These are phyloP conservation scores for Fulmarus glacialis DNA, from an alignment of 2,113 vertebrate species.

Conservation along the genomic window DNA sequence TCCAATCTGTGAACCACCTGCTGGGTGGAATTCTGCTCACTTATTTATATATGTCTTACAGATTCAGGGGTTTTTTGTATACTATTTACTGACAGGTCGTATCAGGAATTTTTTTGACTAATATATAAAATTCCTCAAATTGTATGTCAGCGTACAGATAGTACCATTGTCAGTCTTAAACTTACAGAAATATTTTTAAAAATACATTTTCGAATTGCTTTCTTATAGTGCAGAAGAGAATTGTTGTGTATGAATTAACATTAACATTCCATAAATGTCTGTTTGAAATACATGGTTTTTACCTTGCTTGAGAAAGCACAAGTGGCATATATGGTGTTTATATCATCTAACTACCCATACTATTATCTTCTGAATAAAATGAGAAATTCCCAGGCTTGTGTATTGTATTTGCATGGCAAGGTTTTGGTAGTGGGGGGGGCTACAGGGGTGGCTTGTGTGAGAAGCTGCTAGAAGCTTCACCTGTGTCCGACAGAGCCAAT, in stretches of 20 bases:
- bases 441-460: not conserved
- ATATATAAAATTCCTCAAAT: not conserved
- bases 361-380: not conserved
- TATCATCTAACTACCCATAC: not conserved
- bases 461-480: not conserved
- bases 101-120: not conserved
- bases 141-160: not conserved
- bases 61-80: not conserved
- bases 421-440: not conserved
- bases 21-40: not conserved
- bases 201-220: not conserved
- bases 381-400: not conserved
- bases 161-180: not conserved
- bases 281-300: not conserved
- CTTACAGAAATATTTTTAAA: not conserved
- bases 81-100: not conserved
- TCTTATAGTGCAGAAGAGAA: not conserved
- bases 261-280: not conserved
- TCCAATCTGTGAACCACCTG: not conserved
- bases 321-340: not conserved
- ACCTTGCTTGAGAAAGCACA: not conserved
- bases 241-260: not conserved
- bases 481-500: rapidly evolving
- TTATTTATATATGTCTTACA: not conserved
- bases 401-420: rapidly evolving